These are phyloP conservation scores for Philopedon plagiatum DNA, from an alignment of 2,888 invertebrate genomes.

Conservation along the genomic window DNA sequence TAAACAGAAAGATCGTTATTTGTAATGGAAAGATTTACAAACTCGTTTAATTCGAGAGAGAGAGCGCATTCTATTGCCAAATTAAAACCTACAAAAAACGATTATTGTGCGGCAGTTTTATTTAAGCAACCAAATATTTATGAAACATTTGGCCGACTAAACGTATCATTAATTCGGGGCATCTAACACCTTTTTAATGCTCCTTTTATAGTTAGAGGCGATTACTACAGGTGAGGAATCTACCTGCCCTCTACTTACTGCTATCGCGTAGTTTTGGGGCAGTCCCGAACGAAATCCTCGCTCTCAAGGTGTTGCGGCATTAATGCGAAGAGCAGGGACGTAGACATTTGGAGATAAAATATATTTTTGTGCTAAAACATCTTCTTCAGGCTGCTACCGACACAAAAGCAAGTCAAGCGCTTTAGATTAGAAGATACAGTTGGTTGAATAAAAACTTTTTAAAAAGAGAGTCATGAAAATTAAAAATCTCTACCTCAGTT, in stretches of 20 bases:
- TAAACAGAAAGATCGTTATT: no score
- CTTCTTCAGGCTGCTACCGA: no score
- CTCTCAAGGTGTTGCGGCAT: constrained; percentile 27
- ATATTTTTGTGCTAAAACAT: neutral
- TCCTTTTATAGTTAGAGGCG: constrained; percentile 54
- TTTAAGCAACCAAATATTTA: constrained; percentile 58
- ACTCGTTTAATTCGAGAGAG: no score
- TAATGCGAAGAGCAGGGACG: constrained; percentile 24
- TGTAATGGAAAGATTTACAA: no score
- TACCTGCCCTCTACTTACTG: constrained; percentile 55
- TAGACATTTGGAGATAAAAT: neutral
- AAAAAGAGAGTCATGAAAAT: no score
- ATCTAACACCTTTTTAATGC: constrained; percentile 60
- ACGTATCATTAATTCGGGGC: constrained; percentile 57
- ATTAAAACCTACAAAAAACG: neutral
- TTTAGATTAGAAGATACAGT: no score
- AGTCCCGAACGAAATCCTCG: neutral
- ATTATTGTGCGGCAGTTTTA: constrained; percentile 17
- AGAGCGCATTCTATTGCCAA: no score
- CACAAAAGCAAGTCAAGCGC: no score
- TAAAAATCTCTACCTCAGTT: no score
- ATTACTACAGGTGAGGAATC: constrained; percentile 57
- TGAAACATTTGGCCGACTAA: constrained; percentile 57
- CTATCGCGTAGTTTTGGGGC: constrained; percentile 12
- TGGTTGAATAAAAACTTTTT: no score